A percentile compares a stretch with the other conserved stretches of the same genome.
These are phyloP conservation scores for Drosophila leontia DNA, from an alignment of 1,140 invertebrate genomes.

Conservation along the genomic window DNA sequence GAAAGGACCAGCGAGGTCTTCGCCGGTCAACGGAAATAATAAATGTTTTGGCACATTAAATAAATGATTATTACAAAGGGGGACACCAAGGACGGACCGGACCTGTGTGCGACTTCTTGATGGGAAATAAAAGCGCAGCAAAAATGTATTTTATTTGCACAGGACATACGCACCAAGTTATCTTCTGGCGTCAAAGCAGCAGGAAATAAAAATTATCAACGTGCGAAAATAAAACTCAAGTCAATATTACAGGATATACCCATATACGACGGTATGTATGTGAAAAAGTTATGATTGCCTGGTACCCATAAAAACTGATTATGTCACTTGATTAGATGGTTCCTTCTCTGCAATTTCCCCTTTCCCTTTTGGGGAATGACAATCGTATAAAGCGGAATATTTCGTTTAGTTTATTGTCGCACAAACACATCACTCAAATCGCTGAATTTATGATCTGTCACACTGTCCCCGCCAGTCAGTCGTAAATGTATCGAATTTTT, in stretches of 20 bases:
- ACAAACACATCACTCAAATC: conserved; percentile 63
- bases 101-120: conserved; percentile 24
- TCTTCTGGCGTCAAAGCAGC: conserved; percentile 36
- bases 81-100: conserved; percentile 1
- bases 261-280: conserved; percentile 1
- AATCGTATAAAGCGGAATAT: conserved; percentile 51
- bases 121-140: conserved; percentile 69
- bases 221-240: conserved; percentile 70
- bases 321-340: conserved; percentile 73
- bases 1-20: conserved; percentile 10
- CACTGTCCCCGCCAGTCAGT: conserved; percentile 1
- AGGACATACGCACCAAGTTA: conserved; percentile 40
- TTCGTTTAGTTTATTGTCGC: conserved; percentile 52
- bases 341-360: conserved; percentile 32
- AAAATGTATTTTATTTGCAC: conserved; percentile 75
- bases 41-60: conserved; percentile 76
- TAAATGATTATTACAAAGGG: conserved; percentile 77
- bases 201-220: conserved; percentile 81
- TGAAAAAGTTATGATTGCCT: conserved; percentile 72
- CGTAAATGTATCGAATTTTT: conserved; percentile 69
- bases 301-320: conserved; percentile 74
- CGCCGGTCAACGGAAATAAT: conserved; percentile 69
- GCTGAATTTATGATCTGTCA: conserved; percentile 72
- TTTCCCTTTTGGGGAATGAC: conserved; percentile 21
- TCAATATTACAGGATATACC: conserved; percentile 18